phyloP scores from a whole-genome alignment of 2,888 invertebrate genomes.

The Lysandra coridon region DNA sequence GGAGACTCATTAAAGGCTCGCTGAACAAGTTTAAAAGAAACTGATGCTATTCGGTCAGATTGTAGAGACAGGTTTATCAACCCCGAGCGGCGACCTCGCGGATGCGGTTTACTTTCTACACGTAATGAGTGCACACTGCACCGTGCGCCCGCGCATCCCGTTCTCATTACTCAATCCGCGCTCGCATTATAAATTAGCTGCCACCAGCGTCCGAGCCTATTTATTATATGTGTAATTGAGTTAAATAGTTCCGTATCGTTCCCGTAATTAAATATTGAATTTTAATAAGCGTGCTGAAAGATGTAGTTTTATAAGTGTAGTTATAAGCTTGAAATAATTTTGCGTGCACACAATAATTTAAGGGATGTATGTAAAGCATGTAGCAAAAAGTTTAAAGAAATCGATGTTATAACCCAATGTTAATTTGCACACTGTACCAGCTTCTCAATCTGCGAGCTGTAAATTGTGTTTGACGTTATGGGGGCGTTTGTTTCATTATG shows the following conservation, averaged over 20 bases:
- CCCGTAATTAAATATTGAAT: constrained; percentile 21
- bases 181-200: constrained; percentile 21
- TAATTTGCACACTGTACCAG: neutral
- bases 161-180: constrained; percentile 46
- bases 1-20: constrained; percentile 46
- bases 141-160: constrained; percentile 65
- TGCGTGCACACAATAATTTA: neutral
- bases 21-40: constrained; percentile 66
- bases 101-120: constrained; percentile 75
- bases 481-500: constrained; percentile 38
- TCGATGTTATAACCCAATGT: neutral
- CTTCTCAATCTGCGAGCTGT: constrained; percentile 15
- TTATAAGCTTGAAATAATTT: neutral
- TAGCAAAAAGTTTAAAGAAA: neutral
- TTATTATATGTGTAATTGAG: constrained; percentile 29
- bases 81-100: constrained; percentile 67
- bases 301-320: neutral
- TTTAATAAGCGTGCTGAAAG: neutral
- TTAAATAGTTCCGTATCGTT: constrained; percentile 26
- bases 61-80: constrained; percentile 66
- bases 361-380: neutral
- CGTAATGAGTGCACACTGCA: constrained; percentile 64
- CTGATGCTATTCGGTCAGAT: constrained; percentile 55
- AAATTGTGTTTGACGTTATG: constrained; percentile 32
- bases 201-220: constrained; percentile 14